Evolutionary conservation across 2,797 vertebrate species (phyloP), one percentile per base, ranked within the genome.

Genomic region (Mormyrus hasselquistii): DNA sequence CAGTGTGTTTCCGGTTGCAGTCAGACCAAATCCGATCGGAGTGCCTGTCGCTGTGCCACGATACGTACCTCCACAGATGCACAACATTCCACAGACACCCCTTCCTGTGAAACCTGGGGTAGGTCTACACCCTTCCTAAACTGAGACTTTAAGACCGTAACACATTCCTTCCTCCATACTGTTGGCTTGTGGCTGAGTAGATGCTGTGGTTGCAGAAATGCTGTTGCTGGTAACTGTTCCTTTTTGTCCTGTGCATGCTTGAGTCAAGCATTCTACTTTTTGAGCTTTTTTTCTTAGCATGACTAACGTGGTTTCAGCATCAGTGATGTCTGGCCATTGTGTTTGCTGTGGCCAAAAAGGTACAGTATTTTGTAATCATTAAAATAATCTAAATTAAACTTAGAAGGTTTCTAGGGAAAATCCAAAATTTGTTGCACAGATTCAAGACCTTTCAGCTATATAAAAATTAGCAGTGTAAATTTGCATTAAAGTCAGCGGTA

Each of bases 41-140:
- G 95, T 96, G 94, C 95, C 96, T 91, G 95, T 96, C 94, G 94
- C 96, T 90, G 93, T 96, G 95, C 96, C 97, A 94, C 96, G 94
- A 9, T 96, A 95, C 92, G 93, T 95, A 91, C 94, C 96, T 94
- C 95, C 95, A 88, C 97, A 97, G 94, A 95, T 95, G 95, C 95
- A 97, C 94, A 96, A 97, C 97, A 97, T 98, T 98, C 97, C 97
- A 93, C 97, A 96, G 94, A 93, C 94, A 92, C 94, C 94, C 90
- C 94, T 95, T 94, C 96, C 96, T 94, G 95, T 94, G 93, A 96
- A 97, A 92, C 94, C 96, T 89, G 92, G 93, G 96, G 97, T 97
- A 93, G 97, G 96, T 92, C 12, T 14, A 22, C 9, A 4, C n/a
- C 14, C 7, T 12, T 9, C 25, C 79, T 4, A 5, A 14, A 10